phyloP scores from a whole-genome alignment of 2,113 vertebrate genomes.

The Ochotona princeps region DNA sequence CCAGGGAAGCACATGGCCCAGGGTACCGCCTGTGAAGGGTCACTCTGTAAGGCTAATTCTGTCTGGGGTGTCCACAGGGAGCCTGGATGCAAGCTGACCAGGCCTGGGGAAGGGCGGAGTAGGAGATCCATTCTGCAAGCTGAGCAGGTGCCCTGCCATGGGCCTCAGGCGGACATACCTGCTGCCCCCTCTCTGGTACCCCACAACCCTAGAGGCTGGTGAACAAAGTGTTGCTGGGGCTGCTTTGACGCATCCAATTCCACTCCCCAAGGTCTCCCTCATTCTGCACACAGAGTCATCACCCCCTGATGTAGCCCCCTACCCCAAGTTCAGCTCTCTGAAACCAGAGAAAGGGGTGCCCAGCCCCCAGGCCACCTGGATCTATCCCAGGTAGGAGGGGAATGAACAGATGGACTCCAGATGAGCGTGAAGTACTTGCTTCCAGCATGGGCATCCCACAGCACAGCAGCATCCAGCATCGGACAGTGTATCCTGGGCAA shows the following conservation, averaged over 20 bases:
- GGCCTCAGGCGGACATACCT: too few species aligned
- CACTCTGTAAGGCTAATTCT: not conserved
- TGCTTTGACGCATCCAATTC: too few species aligned
- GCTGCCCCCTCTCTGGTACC: not conserved
- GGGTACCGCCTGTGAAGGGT: not conserved
- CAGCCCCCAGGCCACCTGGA: not conserved
- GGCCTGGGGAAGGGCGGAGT: not conserved
- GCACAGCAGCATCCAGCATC: rapidly evolving
- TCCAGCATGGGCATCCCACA: not conserved
- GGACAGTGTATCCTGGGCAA: not conserved
- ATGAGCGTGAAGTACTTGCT: not conserved
- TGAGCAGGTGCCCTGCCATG: rapidly evolving
- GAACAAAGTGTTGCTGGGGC: not conserved
- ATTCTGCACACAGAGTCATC: not conserved
- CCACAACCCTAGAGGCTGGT: not conserved
- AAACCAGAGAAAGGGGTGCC: not conserved
- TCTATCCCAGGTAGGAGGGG: not conserved
- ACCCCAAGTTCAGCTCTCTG: not conserved
- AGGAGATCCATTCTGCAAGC: not conserved
- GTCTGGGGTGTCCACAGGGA: not conserved
- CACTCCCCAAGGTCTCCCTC: not conserved
- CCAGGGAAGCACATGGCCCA: not conserved
- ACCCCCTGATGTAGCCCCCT: not conserved
- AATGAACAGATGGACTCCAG: not conserved
- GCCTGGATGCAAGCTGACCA: not conserved